These are phyloP conservation scores for Bombus pascuorum DNA, from an alignment of 1,140 invertebrate genomes.

Conservation along the genomic window DNA sequence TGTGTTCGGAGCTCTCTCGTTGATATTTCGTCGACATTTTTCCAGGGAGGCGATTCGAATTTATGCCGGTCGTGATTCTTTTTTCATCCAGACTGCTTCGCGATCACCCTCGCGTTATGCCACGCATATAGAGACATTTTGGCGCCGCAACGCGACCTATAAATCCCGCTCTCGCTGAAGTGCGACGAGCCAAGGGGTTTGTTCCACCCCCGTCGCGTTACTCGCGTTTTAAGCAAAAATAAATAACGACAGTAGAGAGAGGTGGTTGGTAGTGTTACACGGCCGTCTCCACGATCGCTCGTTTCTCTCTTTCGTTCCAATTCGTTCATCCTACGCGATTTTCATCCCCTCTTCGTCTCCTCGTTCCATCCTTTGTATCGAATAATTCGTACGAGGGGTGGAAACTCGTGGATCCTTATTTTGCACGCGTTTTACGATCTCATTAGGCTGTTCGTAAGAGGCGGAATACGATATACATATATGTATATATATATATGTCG, in stretches of 20 bases:
- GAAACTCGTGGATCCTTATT: not conserved
- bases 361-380: not conserved
- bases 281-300: conserved; percentile 1
- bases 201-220: conserved; percentile 7
- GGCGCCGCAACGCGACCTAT: conserved; percentile 61
- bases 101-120: conserved; percentile 22
- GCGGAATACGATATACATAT: not conserved
- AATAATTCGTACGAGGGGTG: conserved; percentile 4
- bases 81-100: not conserved
- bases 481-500: not conserved
- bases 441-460: not conserved
- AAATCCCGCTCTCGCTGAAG: conserved; percentile 57
- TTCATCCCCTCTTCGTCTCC: not conserved
- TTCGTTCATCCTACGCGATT: not conserved
- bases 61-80: conserved; percentile 39
- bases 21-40: conserved; percentile 49
- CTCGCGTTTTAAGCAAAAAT: conserved; percentile 63
- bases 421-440: conserved; percentile 27
- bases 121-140: conserved; percentile 37
- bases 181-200: conserved; percentile 45
- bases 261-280: conserved; percentile 1
- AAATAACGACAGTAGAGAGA: conserved; percentile 40
- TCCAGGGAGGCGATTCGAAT: conserved; percentile 38
- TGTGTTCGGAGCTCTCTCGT: not conserved
- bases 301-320: not conserved